phyloP scores from a whole-genome alignment of 2,888 invertebrate genomes.

The Lasius fuliginosus region DNA sequence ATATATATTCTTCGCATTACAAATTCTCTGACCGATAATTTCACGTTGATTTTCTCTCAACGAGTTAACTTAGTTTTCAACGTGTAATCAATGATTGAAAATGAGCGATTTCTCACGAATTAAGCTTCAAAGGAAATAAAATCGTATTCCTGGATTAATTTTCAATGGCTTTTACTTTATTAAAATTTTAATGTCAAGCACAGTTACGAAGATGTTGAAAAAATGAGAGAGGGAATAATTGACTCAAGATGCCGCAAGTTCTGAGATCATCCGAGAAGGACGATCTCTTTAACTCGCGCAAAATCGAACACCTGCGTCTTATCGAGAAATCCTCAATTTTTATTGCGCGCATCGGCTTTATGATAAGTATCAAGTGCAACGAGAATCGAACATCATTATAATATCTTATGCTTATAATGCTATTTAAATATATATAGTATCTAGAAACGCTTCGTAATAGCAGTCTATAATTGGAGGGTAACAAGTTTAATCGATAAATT shows the following conservation, averaged over 20 bases:
- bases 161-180: neutral
- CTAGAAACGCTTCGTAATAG: neutral
- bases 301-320: conserved; percentile 29
- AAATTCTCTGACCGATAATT: neutral
- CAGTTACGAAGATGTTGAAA: neutral
- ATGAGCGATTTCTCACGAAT: neutral
- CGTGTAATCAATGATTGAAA: neutral
- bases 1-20: neutral
- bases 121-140: neutral
- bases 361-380: conserved; percentile 22
- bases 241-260: neutral
- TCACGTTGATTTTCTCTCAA: neutral
- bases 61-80: neutral
- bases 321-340: neutral
- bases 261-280: neutral
- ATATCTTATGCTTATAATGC: neutral
- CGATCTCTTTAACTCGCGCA: neutral
- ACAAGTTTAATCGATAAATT: conserved; percentile 7
- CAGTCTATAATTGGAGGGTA: neutral
- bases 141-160: neutral
- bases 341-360: neutral
- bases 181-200: neutral
- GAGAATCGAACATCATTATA: conserved; percentile 10
- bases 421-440: neutral
- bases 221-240: neutral